These are phyloP conservation scores for Hirundichthys speculiger DNA, from an alignment of 2,113 vertebrate genomes.

Conservation along the genomic window DNA sequence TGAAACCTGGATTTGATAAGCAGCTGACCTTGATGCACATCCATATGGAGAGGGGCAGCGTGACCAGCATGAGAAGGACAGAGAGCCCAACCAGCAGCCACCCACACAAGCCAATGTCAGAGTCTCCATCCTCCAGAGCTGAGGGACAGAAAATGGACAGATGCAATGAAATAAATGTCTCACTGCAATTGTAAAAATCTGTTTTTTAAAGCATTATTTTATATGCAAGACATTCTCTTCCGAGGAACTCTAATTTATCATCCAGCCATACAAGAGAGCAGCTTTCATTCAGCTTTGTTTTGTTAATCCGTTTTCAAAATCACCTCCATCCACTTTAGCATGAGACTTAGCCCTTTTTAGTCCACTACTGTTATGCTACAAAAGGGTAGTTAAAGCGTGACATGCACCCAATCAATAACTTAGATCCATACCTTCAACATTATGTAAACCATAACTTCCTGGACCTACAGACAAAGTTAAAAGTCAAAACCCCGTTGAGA, in stretches of 20 bases:
- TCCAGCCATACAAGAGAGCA: not conserved
- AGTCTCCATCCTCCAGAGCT: constrained; percentile 60
- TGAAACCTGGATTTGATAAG: no score
- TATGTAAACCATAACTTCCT: not conserved
- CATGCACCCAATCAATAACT: not conserved
- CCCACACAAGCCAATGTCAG: constrained; percentile 83
- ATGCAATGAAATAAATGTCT: not conserved
- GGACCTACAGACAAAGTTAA: constrained; percentile 17
- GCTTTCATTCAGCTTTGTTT: not conserved
- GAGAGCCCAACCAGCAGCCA: constrained; percentile 78
- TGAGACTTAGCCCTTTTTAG: not conserved
- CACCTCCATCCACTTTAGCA: not conserved
- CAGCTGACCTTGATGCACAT: constrained; percentile 88
- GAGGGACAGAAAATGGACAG: not conserved
- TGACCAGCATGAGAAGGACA: constrained; percentile 46
- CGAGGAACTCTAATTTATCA: not conserved
- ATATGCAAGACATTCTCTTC: no score
- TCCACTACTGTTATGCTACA: not conserved
- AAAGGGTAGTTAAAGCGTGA: not conserved
- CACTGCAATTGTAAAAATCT: not conserved
- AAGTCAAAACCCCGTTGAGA: not conserved
- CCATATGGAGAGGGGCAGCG: constrained; percentile 92
- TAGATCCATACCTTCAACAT: constrained; percentile 8
- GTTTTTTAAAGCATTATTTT: no score
- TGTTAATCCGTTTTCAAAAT: not conserved